A percentile compares a stretch with the other conserved stretches of the same genome.
phyloP scores from a whole-genome alignment of 2,113 vertebrate genomes.

The Dendrocopos noguchii region DNA sequence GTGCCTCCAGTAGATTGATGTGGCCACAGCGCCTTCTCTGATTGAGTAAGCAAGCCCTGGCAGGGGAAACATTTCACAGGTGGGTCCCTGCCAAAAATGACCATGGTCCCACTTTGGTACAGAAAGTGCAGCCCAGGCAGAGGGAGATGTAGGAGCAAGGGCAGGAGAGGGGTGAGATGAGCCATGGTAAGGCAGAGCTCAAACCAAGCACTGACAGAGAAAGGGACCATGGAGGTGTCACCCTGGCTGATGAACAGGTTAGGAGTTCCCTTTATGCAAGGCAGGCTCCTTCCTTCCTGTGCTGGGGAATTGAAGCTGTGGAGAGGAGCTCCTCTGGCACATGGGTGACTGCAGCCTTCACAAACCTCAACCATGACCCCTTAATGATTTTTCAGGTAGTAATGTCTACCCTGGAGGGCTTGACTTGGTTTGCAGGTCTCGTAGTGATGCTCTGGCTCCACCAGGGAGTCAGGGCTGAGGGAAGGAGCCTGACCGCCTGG shows the following conservation, averaged over 20 bases:
- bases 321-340: background rate
- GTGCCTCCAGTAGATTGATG: background rate
- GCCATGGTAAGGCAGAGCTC: background rate
- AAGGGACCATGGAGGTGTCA: background rate
- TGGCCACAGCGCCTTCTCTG: background rate
- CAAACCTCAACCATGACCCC: background rate
- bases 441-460: slow-evolving; percentile 13
- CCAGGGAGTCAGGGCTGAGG: background rate
- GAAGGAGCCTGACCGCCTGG: background rate
- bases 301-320: too few relatives aligned
- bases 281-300: background rate
- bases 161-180: accelerated
- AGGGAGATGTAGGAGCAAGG: background rate
- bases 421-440: background rate
- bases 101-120: background rate
- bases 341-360: background rate
- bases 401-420: background rate
- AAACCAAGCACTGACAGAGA: background rate
- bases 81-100: background rate
- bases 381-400: background rate
- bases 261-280: background rate
- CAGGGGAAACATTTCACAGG: background rate
- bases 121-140: background rate
- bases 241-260: background rate
- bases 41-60: background rate